Conservation (phyloP, 1,140 invertebrate species). For the Oscheius sp. region DNA sequence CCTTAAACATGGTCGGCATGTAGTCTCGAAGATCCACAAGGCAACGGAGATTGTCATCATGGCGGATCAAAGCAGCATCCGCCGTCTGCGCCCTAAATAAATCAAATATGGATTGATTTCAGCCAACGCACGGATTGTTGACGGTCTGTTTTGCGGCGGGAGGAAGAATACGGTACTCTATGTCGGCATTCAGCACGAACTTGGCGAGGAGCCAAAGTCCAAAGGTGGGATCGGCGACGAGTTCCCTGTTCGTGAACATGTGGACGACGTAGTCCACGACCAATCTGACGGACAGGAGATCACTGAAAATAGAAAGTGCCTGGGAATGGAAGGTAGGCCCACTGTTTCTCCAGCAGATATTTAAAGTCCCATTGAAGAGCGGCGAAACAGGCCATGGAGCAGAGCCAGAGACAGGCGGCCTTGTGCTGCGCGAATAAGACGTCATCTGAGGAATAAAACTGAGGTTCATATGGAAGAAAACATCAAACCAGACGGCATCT, state of each 20-base stretch:
- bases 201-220: slow-evolving; percentile 10
- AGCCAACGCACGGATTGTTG: slow-evolving; percentile 12
- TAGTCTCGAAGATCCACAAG: too few relatives aligned
- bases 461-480: neutral
- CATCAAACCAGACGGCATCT: neutral
- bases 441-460: neutral
- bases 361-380: slow-evolving; percentile 32
- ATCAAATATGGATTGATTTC: neutral
- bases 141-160: slow-evolving; percentile 28
- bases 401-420: slow-evolving; percentile 34
- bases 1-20: too few relatives aligned
- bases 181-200: slow-evolving; percentile 11
- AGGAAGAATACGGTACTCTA: slow-evolving; percentile 5
- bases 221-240: slow-evolving; percentile 8
- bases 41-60: neutral
- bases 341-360: slow-evolving; percentile 20
- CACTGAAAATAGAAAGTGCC: neutral
- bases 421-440: slow-evolving; percentile 27
- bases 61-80: neutral
- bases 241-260: slow-evolving; percentile 16
- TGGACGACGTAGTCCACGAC: slow-evolving; percentile 10
- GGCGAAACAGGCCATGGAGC: slow-evolving; percentile 31
- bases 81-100: too few relatives aligned
- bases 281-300: neutral
- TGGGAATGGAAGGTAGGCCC: neutral